Percentiles rank a stretch among this genome's conserved stretches.
Conservation (phyloP, 1,140 invertebrate species). For the Popillia japonica region DNA sequence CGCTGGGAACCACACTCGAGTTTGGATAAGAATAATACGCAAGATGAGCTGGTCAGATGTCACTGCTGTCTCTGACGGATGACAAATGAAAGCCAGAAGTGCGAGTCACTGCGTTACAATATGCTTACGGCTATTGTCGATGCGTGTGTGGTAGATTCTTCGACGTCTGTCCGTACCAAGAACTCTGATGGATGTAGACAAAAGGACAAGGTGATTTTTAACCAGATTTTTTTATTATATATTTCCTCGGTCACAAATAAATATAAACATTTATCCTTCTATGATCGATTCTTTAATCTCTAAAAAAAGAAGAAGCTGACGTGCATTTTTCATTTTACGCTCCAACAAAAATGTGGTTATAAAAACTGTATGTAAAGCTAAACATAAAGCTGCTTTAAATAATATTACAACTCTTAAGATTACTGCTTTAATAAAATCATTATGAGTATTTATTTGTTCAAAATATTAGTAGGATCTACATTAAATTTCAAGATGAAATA, state of each 20-base stretch:
- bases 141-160: slow-evolving; percentile 53
- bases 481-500: too few relatives aligned
- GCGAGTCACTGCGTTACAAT: slow-evolving; percentile 52
- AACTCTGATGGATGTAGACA: slow-evolving; percentile 21
- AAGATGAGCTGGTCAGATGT: slow-evolving; percentile 54
- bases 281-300: slow-evolving; percentile 13
- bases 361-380: neutral
- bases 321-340: neutral
- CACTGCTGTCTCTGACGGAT: slow-evolving; percentile 52
- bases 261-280: slow-evolving; percentile 28
- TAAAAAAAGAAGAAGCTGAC: neutral
- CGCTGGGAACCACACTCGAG: slow-evolving; percentile 48
- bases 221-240: slow-evolving; percentile 26
- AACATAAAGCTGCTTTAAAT: neutral
- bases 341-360: neutral
- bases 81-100: slow-evolving; percentile 54
- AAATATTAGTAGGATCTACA: too few relatives aligned
- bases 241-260: neutral
- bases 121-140: slow-evolving; percentile 51
- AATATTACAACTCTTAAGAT: neutral
- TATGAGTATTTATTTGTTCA: too few relatives aligned
- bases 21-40: slow-evolving; percentile 50
- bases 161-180: slow-evolving; percentile 38
- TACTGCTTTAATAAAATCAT: too few relatives aligned
- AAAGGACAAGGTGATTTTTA: slow-evolving; percentile 30